Conservation (phyloP, 2,888 invertebrate species). For the Drosophila neonasuta region DNA sequence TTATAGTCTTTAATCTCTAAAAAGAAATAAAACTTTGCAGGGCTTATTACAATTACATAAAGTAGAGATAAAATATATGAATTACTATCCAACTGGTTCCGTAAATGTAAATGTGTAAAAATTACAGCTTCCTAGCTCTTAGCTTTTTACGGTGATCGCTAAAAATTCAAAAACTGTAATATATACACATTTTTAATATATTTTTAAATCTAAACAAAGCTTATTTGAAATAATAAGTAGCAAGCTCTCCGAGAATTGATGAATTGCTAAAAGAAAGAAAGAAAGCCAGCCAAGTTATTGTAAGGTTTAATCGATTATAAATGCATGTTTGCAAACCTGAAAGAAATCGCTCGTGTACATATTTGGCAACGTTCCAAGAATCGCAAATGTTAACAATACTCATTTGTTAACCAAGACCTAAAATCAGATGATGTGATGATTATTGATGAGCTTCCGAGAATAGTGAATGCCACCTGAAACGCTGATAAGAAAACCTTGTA, state of each 20-base stretch:
- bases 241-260: neutral
- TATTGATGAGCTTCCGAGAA: constrained; percentile 5
- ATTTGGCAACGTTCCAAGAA: neutral
- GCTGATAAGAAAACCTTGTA: constrained; percentile 1
- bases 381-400: neutral
- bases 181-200: too few species aligned
- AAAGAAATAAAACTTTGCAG: too few species aligned
- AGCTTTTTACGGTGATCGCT: too few species aligned
- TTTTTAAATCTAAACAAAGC: neutral
- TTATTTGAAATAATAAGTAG: neutral
- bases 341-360: neutral
- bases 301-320: neutral
- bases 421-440: neutral
- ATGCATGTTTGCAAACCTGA: neutral
- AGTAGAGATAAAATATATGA: too few species aligned
- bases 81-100: too few species aligned
- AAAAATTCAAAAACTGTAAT: too few species aligned
- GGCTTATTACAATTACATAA: too few species aligned
- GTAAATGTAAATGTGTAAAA: too few species aligned
- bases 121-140: too few species aligned
- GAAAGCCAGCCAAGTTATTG: neutral
- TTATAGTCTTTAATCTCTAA: too few species aligned
- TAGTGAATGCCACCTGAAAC: neutral
- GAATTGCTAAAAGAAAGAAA: neutral
- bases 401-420: neutral